phyloP scores from a whole-genome alignment of 1,140 invertebrate species.

The Eueides isabella region DNA sequence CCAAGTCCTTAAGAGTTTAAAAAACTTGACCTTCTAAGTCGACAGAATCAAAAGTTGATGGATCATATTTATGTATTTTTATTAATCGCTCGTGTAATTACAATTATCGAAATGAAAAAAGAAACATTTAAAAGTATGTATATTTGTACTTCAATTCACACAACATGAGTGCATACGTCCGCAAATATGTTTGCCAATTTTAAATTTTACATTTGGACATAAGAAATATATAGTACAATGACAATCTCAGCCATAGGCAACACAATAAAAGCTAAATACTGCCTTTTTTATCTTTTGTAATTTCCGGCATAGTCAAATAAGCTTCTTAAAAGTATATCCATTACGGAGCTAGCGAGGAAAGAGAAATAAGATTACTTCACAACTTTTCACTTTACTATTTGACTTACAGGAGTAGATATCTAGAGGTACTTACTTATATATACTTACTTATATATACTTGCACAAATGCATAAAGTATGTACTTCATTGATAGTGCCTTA shows the following conservation, averaged over 20 bases:
- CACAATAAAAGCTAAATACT: background rate
- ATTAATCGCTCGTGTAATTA: no score
- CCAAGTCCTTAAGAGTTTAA: no score
- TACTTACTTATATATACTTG: no score
- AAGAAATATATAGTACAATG: background rate
- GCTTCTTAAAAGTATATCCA: constrained; percentile 1
- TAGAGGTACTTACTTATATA: no score
- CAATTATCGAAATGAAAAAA: no score
- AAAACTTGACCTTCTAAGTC: no score
- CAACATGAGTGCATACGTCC: no score
- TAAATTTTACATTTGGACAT: background rate
- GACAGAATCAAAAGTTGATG: no score
- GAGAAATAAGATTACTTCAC: background rate
- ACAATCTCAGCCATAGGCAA: background rate
- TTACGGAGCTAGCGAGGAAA: background rate
- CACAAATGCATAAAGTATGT: background rate
- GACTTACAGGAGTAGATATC: background rate
- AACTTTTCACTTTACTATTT: constrained; percentile 1
- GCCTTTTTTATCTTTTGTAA: background rate
- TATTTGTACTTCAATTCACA: no score
- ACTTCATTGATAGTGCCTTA: background rate
- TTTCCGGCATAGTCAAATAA: background rate
- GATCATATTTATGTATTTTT: no score
- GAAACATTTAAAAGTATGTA: no score
- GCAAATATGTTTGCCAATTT: no score